Evolutionary conservation across 2,888 invertebrate species (phyloP), one percentile per base, ranked within the genome.

Genomic region (Drosophila nr. perissopoda): DNA sequence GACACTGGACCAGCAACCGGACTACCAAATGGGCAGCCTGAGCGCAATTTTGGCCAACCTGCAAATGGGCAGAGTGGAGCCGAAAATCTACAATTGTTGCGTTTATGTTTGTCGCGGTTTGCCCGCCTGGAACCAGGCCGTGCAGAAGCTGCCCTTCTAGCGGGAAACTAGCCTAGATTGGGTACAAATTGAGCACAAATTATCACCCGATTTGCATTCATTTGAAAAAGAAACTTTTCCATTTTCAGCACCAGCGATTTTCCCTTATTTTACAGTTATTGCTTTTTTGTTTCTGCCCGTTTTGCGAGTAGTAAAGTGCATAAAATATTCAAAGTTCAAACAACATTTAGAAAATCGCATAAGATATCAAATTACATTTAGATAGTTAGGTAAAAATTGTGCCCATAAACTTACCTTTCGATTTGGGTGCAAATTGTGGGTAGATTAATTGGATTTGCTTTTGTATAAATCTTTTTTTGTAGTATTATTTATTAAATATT

Each of bases 21-120:
- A 82, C 63, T 91, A 91, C 36, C 85, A 91, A 48, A 49, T 79
- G 25, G 92, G 92, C 68, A 92, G 92, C 69, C 74, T 92, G 21
- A 79, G 91, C 60, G 66, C 81, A 2, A 69, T 92, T 6, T 59
- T 92, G 48, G 70, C 90, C 18, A 73, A 76, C 21, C 81, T 92
- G 36, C 92, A 92, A 58, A 79, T 83, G 61, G 86, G 92, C n/a
- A 63, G 70, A 8, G 72, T 79, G 16, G 92, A 92, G 64, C 60
- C 81, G 1, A 80, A 81, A 42, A 64, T 85, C 16, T 91, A 92
- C 70, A 92, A 92, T 56, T 83, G 73, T 27, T 89, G 91, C 57
- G 82, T 92, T 7, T 92, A 92, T 62, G 91, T 92, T 2, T 91
- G 85, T 29, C 91, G 92, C 21, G 92, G 92, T 25, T 65, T 92